Evolutionary conservation across 2,888 invertebrate genomes (phyloP).

Genomic region (Oscheius myriophilus): DNA sequence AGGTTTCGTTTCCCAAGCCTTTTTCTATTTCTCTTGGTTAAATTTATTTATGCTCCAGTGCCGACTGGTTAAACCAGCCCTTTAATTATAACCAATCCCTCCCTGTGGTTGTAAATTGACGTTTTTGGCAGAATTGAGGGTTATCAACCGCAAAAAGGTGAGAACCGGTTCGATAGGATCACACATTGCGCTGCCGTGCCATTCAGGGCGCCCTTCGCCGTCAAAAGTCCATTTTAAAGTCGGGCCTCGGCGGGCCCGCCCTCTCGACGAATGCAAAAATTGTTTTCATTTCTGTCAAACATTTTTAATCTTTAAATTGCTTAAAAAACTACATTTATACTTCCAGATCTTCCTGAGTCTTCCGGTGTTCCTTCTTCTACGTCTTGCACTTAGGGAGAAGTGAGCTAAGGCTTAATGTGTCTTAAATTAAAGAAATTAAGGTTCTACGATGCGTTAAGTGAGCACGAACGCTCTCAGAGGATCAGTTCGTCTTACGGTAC

Average conservation of each 20-base stretch:
- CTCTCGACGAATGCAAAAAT: conserved; percentile 1
- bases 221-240: no score
- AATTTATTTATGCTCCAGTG: no score
- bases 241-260: background rate
- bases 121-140: conserved; percentile 11
- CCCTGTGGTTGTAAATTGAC: no score
- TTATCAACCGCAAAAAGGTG: conserved; percentile 17
- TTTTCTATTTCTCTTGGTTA: no score
- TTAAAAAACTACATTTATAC: conserved; percentile 1
- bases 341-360: conserved; percentile 66
- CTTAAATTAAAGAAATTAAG: conserved; percentile 17
- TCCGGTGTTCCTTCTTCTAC: conserved; percentile 69
- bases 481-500: conserved; percentile 59
- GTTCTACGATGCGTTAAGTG: conserved; percentile 63
- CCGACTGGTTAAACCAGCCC: no score
- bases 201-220: background rate
- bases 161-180: conserved; percentile 27
- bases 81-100: no score
- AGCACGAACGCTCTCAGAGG: conserved; percentile 58
- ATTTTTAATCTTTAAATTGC: no score
- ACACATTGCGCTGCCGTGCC: conserved; percentile 1
- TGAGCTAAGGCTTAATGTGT: background rate
- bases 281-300: no score
- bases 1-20: no score
- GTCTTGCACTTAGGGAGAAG: conserved; percentile 62